phyloP scores from a whole-genome alignment of 2,888 invertebrate species.

The Trichacis sp. region DNA sequence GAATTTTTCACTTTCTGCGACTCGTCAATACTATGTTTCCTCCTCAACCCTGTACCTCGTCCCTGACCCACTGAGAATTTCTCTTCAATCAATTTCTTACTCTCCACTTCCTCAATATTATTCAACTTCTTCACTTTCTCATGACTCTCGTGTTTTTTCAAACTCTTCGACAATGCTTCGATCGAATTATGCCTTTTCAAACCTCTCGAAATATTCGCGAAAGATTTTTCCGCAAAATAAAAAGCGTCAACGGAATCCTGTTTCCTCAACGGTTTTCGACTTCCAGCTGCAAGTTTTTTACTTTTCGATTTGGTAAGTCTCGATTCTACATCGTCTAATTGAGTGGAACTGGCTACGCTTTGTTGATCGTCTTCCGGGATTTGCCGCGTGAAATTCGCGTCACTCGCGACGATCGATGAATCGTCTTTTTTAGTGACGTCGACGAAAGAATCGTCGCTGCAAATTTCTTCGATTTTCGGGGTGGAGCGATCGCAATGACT shows the following conservation, averaged over 20 bases:
- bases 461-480: conserved; percentile 56
- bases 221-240: conserved; percentile 33
- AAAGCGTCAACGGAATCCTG: conserved; percentile 51
- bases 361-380: background rate
- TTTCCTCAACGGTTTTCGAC: conserved; percentile 43
- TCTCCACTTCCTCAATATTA: conserved; percentile 54
- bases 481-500: conserved; percentile 7
- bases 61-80: conserved; percentile 22
- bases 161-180: conserved; percentile 47
- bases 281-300: background rate
- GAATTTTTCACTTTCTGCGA: conserved; percentile 41
- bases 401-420: conserved; percentile 1
- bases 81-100: conserved; percentile 37
- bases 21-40: conserved; percentile 55
- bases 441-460: conserved; percentile 44
- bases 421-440: conserved; percentile 45
- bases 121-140: conserved; percentile 52
- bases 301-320: background rate
- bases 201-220: conserved; percentile 40
- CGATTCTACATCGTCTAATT: background rate
- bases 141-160: conserved; percentile 45
- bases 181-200: conserved; percentile 50
- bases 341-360: background rate
- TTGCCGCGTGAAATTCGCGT: background rate
- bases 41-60: conserved; percentile 40